Percentiles rank a stretch among this genome's conserved stretches.
Conservation (phyloP, 2,888 invertebrate species). For the Lepetodrilus schrolli region DNA sequence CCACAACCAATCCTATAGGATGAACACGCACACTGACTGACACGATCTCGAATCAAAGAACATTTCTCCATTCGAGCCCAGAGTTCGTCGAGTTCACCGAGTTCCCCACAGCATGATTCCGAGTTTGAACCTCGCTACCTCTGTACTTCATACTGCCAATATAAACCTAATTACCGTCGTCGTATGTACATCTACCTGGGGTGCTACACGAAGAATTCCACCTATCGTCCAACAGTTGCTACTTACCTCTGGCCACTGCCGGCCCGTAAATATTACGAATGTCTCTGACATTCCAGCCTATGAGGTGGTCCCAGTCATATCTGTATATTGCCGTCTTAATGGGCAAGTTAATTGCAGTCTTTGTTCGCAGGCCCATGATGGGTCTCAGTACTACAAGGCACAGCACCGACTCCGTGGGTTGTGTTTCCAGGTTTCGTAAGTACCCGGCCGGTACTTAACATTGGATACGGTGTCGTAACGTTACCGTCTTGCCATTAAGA, state of each 20-base stretch:
- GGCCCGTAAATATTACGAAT: slow-evolving; percentile 6
- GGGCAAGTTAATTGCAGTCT: slow-evolving; percentile 20
- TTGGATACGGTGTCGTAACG: slow-evolving; percentile 12
- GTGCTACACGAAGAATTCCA: too few species aligned
- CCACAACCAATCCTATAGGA: too few species aligned
- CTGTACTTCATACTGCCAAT: not conserved
- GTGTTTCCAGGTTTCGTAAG: not conserved
- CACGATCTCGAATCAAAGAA: too few species aligned
- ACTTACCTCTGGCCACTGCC: not conserved
- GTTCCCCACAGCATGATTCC: not conserved
- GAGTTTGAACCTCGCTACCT: not conserved
- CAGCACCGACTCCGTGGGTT: not conserved
- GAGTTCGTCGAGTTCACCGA: too few species aligned
- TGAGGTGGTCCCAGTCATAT: slow-evolving; percentile 9
- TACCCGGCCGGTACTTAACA: slow-evolving; percentile 3
- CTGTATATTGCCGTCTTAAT: slow-evolving; percentile 12
- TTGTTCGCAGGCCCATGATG: not conserved
- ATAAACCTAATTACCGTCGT: not conserved
- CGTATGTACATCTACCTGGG: not conserved
- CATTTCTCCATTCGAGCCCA: too few species aligned
- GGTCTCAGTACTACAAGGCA: not conserved
- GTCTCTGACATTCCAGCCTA: not conserved
- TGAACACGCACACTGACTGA: too few species aligned
- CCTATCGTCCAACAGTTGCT: too few species aligned
- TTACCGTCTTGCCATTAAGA: not conserved